Base-by-base conservation (phyloP, 2,888 invertebrate species). In the Meganola albula region DNA sequence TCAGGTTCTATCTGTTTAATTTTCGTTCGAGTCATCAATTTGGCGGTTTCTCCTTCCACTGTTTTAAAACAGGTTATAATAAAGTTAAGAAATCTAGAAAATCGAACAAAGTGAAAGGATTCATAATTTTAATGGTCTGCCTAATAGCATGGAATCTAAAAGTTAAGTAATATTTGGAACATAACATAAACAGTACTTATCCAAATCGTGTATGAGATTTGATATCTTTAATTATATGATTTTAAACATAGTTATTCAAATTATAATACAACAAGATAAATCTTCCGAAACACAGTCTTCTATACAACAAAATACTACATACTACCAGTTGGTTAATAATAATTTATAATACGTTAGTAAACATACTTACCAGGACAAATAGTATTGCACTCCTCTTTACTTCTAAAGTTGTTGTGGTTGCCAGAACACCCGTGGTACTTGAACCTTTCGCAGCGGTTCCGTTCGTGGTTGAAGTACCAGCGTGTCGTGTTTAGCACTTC, bases 351-450 rank as follows among this genome's bases (percentile, higher is more conserved):
- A n/a, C n/a, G n/a, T n/a, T n/a, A n/a, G n/a, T n/a, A n/a, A n/a
- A n/a, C n/a, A n/a, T n/a, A 34, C 64, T 61, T 56, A 92, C 92
- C 91, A 55, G 95, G 95, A 60, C 95, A 95, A 1, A 94, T 93
- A 8, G 89, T 86, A 46, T 91, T 91, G 72, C 95, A 96, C 48
- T 93, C 92, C 14, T 91, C 87, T 58, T 93, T 92, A 18, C 90
- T 92, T 34, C 92, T 90, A 79, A 96, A 96, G 63, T 94, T 93
- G 72, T 96, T 96, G 66, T 93, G 92, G 61, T 93, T 95, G 23
- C 93, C 92, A 24, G 91, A 91, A 59, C 93, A 93, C n/a, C 92
- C 92, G 24, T 90, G 88, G 62, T 90, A 91, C 10, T 74, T 75
- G 67, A 95, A 92, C 6, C 88, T 70, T 39, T 93, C 89, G 63